These are phyloP conservation scores for Paramormyrops kingsleyae DNA, from an alignment of 2,113 vertebrate species.

Conservation along the genomic window DNA sequence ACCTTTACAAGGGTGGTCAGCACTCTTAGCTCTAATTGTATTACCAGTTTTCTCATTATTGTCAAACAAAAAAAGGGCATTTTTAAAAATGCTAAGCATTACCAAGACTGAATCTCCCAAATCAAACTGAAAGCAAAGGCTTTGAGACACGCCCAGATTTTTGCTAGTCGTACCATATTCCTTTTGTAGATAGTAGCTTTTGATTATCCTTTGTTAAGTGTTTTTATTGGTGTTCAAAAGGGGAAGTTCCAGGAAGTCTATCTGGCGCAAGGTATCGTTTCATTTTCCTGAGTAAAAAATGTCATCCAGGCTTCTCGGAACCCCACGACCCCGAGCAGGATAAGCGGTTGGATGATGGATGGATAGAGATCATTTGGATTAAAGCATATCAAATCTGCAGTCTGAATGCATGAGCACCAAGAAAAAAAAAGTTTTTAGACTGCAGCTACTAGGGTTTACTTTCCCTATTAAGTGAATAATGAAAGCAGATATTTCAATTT, in stretches of 20 bases:
- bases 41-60: not conserved
- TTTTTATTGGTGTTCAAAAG: slow-evolving; percentile 12
- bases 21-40: not conserved
- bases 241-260: not conserved
- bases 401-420: not conserved
- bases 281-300: slow-evolving; percentile 6
- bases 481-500: not conserved
- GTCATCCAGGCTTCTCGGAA: not conserved
- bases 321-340: not conserved
- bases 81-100: not conserved
- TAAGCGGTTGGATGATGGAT: not conserved
- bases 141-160: not conserved
- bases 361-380: not conserved
- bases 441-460: not conserved
- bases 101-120: not conserved
- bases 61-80: not conserved
- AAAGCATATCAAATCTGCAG: not conserved
- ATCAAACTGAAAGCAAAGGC: not conserved
- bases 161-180: not conserved
- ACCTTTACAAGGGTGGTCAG: not conserved
- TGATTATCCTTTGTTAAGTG: not conserved
- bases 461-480: not conserved
- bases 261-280: not conserved
- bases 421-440: not conserved
- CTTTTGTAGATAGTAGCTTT: not conserved